A percentile compares a stretch with the other conserved stretches of the same genome.
Conservation (phyloP, 1,140 invertebrate species). For the Pygmarrhopalites habei region DNA sequence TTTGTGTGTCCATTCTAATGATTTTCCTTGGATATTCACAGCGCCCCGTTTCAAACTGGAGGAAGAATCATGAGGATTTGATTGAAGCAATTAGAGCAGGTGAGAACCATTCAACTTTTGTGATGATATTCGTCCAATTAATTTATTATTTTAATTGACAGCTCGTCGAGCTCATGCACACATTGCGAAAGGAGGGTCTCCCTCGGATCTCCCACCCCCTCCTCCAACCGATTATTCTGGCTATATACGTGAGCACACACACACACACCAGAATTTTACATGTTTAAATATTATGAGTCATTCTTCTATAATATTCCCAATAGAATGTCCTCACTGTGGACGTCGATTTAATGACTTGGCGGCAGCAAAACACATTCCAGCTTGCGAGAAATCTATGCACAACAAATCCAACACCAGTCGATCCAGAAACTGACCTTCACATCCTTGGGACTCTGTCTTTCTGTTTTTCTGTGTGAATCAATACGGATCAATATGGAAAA, state of each 20-base stretch:
- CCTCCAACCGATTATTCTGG: constrained; percentile 77
- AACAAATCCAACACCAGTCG: background rate
- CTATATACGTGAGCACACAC: too few relatives aligned
- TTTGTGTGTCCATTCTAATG: background rate
- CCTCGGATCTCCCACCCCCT: constrained; percentile 80
- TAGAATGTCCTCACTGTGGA: constrained; percentile 12
- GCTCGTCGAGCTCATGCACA: constrained; percentile 57
- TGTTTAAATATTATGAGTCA: too few relatives aligned
- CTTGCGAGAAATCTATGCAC: background rate
- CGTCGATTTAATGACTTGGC: background rate
- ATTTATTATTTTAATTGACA: background rate
- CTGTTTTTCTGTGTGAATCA: too few relatives aligned
- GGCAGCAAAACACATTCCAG: background rate
- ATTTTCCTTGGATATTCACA: background rate
- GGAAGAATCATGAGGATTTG: constrained; percentile 86
- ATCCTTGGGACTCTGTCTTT: background rate
- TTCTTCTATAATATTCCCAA: too few relatives aligned
- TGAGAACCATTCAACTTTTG: constrained; percentile 75
- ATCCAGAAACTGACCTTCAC: background rate
- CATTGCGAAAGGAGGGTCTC: constrained; percentile 73
- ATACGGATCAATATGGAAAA: too few relatives aligned
- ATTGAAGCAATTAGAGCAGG: constrained; percentile 76
- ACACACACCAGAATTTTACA: too few relatives aligned
- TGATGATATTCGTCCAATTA: background rate
- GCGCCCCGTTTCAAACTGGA: constrained; percentile 55